phyloP scores from a whole-genome alignment of 2,888 invertebrate species.

The Tethea ocularis region DNA sequence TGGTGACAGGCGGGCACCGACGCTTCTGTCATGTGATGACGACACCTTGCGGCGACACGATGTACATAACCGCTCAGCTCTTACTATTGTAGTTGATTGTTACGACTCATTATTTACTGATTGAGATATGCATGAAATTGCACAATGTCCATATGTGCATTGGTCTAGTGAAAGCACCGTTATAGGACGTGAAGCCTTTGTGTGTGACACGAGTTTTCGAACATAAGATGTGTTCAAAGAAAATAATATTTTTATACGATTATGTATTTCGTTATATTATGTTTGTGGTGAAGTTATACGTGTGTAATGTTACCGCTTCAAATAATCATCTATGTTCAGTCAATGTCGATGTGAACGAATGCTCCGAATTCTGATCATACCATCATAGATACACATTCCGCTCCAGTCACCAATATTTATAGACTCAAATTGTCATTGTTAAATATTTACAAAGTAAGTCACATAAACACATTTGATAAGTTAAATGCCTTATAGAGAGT shows the following conservation, averaged over 20 bases:
- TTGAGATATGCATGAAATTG: conserved; percentile 73
- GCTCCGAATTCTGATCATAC: conserved; percentile 34
- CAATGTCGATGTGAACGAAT: conserved; percentile 50
- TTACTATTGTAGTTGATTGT: conserved; percentile 68
- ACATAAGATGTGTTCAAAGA: conserved; percentile 39
- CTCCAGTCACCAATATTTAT: neutral
- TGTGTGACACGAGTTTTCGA: conserved; percentile 51
- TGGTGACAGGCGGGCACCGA: conserved; percentile 77
- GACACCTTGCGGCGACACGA: conserved; percentile 62
- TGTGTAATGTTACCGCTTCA: conserved; percentile 49
- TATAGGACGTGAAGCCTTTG: conserved; percentile 57
- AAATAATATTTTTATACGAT: conserved; percentile 36
- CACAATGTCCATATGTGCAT: conserved; percentile 72
- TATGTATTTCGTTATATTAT: conserved; percentile 37
- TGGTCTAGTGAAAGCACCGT: conserved; percentile 66
- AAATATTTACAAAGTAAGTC: neutral
- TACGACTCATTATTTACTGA: conserved; percentile 56
- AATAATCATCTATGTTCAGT: conserved; percentile 40
- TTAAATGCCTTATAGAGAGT: neutral
- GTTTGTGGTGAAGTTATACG: conserved; percentile 48
- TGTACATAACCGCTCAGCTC: conserved; percentile 77
- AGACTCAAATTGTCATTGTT: conserved; percentile 5
- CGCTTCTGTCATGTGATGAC: conserved; percentile 70
- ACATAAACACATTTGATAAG: neutral
- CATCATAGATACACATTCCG: conserved; percentile 12